Percentiles rank a stretch among this genome's conserved stretches.
Conservation (phyloP, 2,113 vertebrate genomes). For the Tragulus kanchil region DNA sequence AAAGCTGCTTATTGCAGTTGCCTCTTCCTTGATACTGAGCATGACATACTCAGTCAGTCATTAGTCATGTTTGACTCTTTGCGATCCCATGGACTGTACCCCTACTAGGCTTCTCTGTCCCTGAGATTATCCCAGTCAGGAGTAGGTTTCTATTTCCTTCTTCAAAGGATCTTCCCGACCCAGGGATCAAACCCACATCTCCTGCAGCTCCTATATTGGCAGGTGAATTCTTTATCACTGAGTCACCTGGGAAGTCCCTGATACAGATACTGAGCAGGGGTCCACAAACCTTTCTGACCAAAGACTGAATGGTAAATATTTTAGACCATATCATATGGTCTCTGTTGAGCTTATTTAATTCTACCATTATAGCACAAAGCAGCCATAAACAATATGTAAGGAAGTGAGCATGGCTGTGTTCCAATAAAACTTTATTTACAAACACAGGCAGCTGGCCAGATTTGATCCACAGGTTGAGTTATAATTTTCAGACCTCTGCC, state of each 20-base stretch:
- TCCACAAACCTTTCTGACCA: neutral
- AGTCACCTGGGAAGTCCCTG: neutral
- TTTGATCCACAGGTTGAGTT: rapidly evolving
- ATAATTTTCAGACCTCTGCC: neutral
- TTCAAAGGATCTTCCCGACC: neutral
- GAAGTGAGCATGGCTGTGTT: neutral
- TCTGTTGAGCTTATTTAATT: neutral
- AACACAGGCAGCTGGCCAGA: neutral
- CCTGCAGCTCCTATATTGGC: neutral
- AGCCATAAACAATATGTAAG: neutral
- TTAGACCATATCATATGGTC: neutral
- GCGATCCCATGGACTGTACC: neutral
- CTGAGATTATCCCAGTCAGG: neutral
- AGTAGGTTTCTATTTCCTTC: neutral
- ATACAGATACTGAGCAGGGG: neutral
- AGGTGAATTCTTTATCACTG: neutral
- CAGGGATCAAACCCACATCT: neutral
- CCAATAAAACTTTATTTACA: constrained; percentile 25
- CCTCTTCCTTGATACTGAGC: too few species aligned
- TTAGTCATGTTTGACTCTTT: neutral
- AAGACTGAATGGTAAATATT: neutral
- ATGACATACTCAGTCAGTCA: neutral
- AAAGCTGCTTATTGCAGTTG: too few species aligned
- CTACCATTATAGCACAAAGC: neutral
- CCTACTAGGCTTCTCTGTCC: neutral